phyloP scores from a whole-genome alignment of 2,888 invertebrate species.

The Drosophila picticornis region DNA sequence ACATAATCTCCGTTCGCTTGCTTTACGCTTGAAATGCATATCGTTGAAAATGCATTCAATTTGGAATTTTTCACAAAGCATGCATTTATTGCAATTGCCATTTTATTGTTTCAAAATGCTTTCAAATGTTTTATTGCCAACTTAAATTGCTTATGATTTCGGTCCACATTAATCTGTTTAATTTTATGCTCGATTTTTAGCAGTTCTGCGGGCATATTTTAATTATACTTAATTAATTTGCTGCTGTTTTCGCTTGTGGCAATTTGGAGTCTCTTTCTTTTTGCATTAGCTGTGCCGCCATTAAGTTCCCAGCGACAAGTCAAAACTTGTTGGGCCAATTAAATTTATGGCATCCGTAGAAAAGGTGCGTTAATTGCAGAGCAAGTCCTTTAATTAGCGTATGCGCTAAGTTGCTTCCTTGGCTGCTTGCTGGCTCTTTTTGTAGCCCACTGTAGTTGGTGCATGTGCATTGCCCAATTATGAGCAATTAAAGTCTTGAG shows the following conservation, averaged over 20 bases:
- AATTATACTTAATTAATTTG: constrained; percentile 62
- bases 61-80: constrained; percentile 42
- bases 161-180: not conserved
- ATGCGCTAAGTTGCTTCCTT: constrained; percentile 42
- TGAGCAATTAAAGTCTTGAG: constrained; percentile 62
- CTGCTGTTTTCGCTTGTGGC: constrained; percentile 36
- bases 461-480: constrained; percentile 60
- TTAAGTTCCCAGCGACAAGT: constrained; percentile 42
- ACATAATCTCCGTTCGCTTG: constrained; percentile 3
- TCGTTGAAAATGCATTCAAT: constrained; percentile 42
- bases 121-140: not conserved
- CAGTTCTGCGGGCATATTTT: constrained; percentile 18
- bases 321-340: constrained; percentile 67
- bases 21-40: constrained; percentile 6
- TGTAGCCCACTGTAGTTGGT: constrained; percentile 25
- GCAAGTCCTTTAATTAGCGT: constrained; percentile 75
- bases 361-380: constrained; percentile 43
- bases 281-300: constrained; percentile 41
- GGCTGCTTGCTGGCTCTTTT: constrained; percentile 15
- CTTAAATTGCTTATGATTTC: constrained; percentile 12
- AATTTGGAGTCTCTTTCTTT: constrained; percentile 42
- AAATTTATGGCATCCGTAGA: constrained; percentile 52
- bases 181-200: not conserved
- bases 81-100: not conserved
- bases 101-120: not conserved